Evolutionary conservation across 1,140 invertebrate genomes (phyloP).

Genomic region (Drosophila ironensis): DNA sequence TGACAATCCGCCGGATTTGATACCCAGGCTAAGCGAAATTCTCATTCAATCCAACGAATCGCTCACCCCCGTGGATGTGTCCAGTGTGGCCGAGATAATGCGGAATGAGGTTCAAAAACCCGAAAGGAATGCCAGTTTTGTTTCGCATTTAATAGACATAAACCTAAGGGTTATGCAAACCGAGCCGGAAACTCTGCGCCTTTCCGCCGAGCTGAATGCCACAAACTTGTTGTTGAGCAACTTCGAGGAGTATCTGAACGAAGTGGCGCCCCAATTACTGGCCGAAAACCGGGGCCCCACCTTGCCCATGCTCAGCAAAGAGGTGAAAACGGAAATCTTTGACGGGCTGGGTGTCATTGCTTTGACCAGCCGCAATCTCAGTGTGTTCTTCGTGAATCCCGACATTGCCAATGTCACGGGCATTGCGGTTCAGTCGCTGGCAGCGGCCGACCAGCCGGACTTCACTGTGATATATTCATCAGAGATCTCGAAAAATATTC

Average conservation of each 20-base stretch:
- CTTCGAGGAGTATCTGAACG: conserved; percentile 66
- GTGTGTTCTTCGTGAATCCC: conserved; percentile 75
- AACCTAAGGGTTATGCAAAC: conserved; percentile 55
- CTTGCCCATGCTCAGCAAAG: neutral
- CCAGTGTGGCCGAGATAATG: conserved; percentile 52
- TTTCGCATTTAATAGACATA: conserved; percentile 37
- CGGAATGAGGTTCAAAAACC: conserved; percentile 10
- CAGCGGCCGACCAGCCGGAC: neutral
- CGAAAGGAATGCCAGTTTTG: conserved; percentile 3
- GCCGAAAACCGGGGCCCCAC: neutral
- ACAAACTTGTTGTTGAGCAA: conserved; percentile 58
- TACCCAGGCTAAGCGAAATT: conserved; percentile 15
- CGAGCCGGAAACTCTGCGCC: conserved; percentile 32
- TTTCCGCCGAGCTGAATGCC: conserved; percentile 59
- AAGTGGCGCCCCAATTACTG: conserved; percentile 39
- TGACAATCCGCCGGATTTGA: neutral
- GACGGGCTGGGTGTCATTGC: conserved; percentile 47
- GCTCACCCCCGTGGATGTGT: conserved; percentile 54
- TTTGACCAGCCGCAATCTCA: conserved; percentile 52
- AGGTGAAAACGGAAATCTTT: conserved; percentile 22
- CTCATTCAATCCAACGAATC: conserved; percentile 21
- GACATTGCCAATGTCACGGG: conserved; percentile 54
- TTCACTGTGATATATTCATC: conserved; percentile 23
- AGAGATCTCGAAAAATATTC: conserved; percentile 33
- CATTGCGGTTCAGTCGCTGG: conserved; percentile 46